Base-by-base conservation (phyloP, 2,797 vertebrate species). In the Macropodus opercularis region DNA sequence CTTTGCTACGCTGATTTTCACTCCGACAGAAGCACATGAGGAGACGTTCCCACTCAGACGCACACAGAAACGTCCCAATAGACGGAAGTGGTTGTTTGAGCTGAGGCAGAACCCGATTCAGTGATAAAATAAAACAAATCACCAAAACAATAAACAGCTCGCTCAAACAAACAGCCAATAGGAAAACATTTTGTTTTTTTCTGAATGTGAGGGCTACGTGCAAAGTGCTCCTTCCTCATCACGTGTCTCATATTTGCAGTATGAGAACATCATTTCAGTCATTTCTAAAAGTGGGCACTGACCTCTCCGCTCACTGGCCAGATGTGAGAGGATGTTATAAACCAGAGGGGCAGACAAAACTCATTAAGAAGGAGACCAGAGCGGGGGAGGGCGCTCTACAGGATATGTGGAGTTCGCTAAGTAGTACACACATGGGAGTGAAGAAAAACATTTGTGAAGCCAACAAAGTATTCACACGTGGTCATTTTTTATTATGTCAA, bases 321-420 rank as follows among this genome's bases (percentile, higher is more conserved):
- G 87, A 90, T 87, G 86, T 84, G 79, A 85, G 32, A 32, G 54
- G 63, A 72, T 68, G 79, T 85, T 81, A 86, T 74, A 54, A 66
- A 71, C 57, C 52, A 18, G 49, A 36, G 48, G 79, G 57, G 73
- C 87, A 87, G 84, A 89, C 88, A 86, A 77, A 89, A 86, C 83
- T 84, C 77, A 87, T 90, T 90, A 89, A 71, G 78, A 62, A 13
- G 67, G 66, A 74, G 74, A 75, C 46, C 3, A 29, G 46, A 35
- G n/a, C 32, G 0, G 14, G 22, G 40, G 53, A 29, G 18, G 38
- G 47, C 57, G 19, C 56, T 77, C 85, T 80, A 86, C 69, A 75
- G 75, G 86, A 72, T 74, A 68, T 69, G 43, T 21, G 56, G 53
- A 62, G 55, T 53, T 68, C 59, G 58, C 47, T 68, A 77, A 72